A percentile compares a stretch with the other conserved stretches of the same genome.
Conservation (phyloP, 2,888 invertebrate genomes). For the Craniophora ligustri region DNA sequence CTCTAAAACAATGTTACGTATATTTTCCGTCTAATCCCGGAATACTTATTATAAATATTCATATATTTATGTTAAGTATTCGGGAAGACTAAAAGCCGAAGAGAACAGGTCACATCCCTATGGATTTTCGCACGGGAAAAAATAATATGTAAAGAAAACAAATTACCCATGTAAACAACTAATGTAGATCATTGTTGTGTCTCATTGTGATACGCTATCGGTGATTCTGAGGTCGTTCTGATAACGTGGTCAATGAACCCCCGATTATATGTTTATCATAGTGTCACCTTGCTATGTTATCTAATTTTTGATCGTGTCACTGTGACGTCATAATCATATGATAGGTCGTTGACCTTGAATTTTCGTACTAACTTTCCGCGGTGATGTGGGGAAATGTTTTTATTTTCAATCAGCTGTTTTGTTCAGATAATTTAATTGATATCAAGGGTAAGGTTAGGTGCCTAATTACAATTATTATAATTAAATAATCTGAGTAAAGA, state of each 20-base stretch:
- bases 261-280: slow-evolving; percentile 63
- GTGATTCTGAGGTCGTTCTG: slow-evolving; percentile 67
- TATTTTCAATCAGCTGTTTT: not conserved
- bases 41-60: too few species aligned
- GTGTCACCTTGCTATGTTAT: slow-evolving; percentile 68
- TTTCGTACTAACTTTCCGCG: slow-evolving; percentile 6
- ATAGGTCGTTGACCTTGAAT: slow-evolving; percentile 40
- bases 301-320: slow-evolving; percentile 55
- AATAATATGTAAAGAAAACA: not conserved
- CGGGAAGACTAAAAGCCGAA: too few species aligned
- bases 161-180: not conserved
- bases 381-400: not conserved
- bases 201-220: slow-evolving; percentile 55
- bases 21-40: too few species aligned
- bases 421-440: not conserved
- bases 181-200: slow-evolving; percentile 17
- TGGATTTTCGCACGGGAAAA: too few species aligned
- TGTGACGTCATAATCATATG: slow-evolving; percentile 50
- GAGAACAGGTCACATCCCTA: too few species aligned
- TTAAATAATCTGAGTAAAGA: not conserved
- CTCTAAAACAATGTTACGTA: too few species aligned
- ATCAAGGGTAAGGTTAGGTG: not conserved
- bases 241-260: slow-evolving; percentile 66
- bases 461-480: not conserved
- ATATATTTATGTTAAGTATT: too few species aligned